Conservation (phyloP, 2,797 vertebrate species). For the Argyrosomus regius region DNA sequence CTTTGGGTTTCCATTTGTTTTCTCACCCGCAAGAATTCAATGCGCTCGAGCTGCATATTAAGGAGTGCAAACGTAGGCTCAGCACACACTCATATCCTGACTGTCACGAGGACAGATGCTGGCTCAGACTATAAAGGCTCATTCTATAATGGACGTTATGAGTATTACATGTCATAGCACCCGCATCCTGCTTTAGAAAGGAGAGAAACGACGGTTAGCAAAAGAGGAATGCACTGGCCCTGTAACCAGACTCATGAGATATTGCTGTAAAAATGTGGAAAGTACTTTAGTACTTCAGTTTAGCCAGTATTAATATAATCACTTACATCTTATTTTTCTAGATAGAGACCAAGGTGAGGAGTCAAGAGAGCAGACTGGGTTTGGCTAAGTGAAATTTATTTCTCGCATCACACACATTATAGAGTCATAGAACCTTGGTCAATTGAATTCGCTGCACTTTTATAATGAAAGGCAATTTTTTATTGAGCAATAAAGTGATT, state of each 20-base stretch:
- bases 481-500: constrained; percentile 23
- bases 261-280: constrained; percentile 7
- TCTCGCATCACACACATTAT: neutral
- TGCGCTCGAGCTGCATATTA: constrained; percentile 43
- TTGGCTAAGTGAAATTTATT: neutral
- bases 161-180: constrained; percentile 35
- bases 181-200: constrained; percentile 23
- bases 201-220: constrained; percentile 6
- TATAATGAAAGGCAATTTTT: constrained; percentile 26
- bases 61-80: constrained; percentile 36
- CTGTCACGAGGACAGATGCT: constrained; percentile 52
- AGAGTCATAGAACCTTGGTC: constrained; percentile 8
- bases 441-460: neutral
- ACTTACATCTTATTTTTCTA: neutral
- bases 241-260: neutral
- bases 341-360: constrained; percentile 1
- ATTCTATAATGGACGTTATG: constrained; percentile 34
- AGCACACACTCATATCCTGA: constrained; percentile 20
- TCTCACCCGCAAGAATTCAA: constrained; percentile 37
- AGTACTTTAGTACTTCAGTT: no score
- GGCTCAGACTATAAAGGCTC: constrained; percentile 32
- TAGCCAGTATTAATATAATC: neutral
- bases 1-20: constrained; percentile 56
- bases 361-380: neutral
- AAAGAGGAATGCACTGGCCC: constrained; percentile 13